Evolutionary conservation across 2,888 invertebrate genomes (phyloP), one percentile per base, ranked within the genome.

Genomic region (Phrixothrix hirtus): DNA sequence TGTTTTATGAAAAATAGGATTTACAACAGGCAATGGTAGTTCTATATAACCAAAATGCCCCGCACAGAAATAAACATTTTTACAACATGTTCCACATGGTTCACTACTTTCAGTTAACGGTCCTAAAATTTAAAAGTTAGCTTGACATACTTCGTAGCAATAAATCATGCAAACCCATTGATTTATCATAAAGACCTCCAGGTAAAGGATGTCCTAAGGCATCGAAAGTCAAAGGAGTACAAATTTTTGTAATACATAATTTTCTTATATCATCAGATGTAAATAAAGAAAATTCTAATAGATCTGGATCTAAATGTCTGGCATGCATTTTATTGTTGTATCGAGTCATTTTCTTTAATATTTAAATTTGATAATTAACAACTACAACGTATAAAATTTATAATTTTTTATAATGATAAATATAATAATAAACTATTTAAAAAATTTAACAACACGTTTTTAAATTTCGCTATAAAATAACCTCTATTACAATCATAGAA

Each of bases 21-120:
- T 97, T 48, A 92, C 86, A 0, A 94, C 89, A 0, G 93, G 86
- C 7, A 96, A 76, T 0, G 93, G 92, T 1, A 99, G 78, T 60
- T 90, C 89, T 57, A 99, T 95, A 70, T 96, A 93, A 0, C 98
- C 98, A 75, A 94, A 87, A 76, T 99, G 99, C 0, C 99, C 99
- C 0, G 89, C 85, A 70, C 97, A 97, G 56, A 82, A 78, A 4
- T 80, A 70, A 32, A 83, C 71, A 11, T 80, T 81, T 59, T 84
- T 81, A 6, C 82, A 80, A 69, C 97, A 98, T 4, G 95, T 95
- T 2, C 77, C 77, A 73, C 97, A 98, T 0, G 84, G 79, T 54
- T 91, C 89, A 63, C 79, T 75, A 36, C 80, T 75, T 9, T 85
- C 84, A 54, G 81, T 81, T 26, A 79, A 69, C 1, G 87, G 86